These are phyloP conservation scores for Xyrichtys novacula DNA, from an alignment of 2,797 vertebrate genomes.

Conservation along the genomic window DNA sequence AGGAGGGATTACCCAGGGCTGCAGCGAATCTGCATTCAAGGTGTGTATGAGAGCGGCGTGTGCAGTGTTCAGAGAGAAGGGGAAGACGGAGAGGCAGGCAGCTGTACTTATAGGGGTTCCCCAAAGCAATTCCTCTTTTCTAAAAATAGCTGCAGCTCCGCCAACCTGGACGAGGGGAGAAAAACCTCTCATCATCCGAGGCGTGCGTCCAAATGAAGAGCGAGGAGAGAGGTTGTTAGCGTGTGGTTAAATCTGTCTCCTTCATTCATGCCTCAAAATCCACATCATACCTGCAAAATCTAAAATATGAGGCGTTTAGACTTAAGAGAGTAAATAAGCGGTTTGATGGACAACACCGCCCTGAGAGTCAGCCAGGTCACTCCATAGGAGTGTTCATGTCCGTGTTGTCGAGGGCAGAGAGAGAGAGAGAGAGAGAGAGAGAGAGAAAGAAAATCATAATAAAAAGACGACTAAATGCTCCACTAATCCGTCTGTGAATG, in stretches of 20 bases:
- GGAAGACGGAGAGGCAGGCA: slow-evolving; percentile 23
- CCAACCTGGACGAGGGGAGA: slow-evolving; percentile 37
- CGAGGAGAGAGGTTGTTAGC: background rate
- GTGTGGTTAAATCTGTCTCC: background rate
- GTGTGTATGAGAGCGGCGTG: background rate
- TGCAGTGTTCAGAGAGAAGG: background rate
- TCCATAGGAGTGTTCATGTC: slow-evolving; percentile 18
- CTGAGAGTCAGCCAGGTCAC: slow-evolving; percentile 19
- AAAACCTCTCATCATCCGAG: slow-evolving; percentile 8
- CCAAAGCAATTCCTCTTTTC: slow-evolving; percentile 60
- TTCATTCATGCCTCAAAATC: background rate
- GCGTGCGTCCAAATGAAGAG: slow-evolving; percentile 30
- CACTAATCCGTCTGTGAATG: slow-evolving; percentile 85
- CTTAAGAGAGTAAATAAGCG: slow-evolving; percentile 21
- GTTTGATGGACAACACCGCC: slow-evolving; percentile 8
- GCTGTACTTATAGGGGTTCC: slow-evolving; percentile 62
- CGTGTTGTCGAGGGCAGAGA: slow-evolving; percentile 27
- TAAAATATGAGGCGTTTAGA: too few species aligned
- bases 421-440: background rate
- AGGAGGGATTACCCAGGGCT: background rate
- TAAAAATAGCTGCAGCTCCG: slow-evolving; percentile 69
- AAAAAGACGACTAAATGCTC: slow-evolving; percentile 65
- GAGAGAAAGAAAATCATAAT: slow-evolving; percentile 32
- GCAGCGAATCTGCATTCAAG: slow-evolving; percentile 9
- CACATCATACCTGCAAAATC: background rate